Conservation (phyloP, 2,113 vertebrate genomes). For the Ctenomys sociabilis region DNA sequence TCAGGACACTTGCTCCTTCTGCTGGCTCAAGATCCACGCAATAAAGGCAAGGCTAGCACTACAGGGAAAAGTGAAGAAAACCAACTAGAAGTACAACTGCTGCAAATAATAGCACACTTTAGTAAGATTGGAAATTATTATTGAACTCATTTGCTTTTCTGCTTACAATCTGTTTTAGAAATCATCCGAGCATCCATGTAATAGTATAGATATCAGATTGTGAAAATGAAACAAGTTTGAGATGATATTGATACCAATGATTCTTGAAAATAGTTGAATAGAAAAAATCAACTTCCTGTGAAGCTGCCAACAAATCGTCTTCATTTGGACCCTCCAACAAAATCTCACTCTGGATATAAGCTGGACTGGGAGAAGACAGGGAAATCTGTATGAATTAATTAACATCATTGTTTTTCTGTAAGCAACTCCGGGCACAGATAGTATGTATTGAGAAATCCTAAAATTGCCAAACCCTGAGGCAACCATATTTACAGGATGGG, state of each 20-base stretch:
- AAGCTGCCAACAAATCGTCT: not conserved
- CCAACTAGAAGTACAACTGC: not conserved
- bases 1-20: not conserved
- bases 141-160: not conserved
- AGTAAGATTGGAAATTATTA: constrained; percentile 1
- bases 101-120: not conserved
- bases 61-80: not conserved
- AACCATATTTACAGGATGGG: not conserved
- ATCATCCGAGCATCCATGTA: not conserved
- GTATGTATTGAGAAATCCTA: not conserved
- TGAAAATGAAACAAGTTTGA: not conserved
- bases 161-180: not conserved
- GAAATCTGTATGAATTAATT: not conserved
- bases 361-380: not conserved
- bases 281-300: not conserved
- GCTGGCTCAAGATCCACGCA: not conserved
- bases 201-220: not conserved
- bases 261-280: not conserved
- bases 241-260: not conserved
- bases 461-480: not conserved
- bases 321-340: fast-evolving
- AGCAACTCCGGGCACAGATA: not conserved
- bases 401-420: not conserved
- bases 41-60: not conserved
- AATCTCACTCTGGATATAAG: not conserved